Base-by-base conservation (phyloP, 2,113 vertebrate genomes). In the Campylomormyrus tamandua region DNA sequence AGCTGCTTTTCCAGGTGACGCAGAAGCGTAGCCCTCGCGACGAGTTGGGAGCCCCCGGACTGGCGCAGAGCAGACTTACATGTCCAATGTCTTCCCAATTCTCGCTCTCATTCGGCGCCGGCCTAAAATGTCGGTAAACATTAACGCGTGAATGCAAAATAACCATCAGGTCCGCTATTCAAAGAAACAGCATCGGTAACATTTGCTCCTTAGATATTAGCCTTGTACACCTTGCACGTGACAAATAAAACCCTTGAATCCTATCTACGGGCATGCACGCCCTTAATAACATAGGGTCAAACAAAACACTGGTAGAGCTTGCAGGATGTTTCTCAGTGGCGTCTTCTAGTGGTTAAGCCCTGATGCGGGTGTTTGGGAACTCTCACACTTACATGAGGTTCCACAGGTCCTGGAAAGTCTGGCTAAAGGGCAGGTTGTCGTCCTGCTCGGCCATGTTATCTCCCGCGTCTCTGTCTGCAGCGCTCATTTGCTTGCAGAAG, bases 341-440 rank as follows among this genome's bases (percentile, higher is more conserved):
- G 21, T n/a, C 46, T n/a, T 11, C 46, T 49, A 9, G 46, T 19
- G 15, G 74, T 6, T 35, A 80, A 39, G 74, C 5, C 70, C 15
- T 46, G 5, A 35, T 39, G 31, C 1, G 0, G 70, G 31, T n/a
- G n/a, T 74, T 15, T 10, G 27, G 74, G 31, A 86, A 10, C 8
- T 27, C 83, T 86, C 24, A n/a, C 13, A 58, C 91, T 91, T 49
- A 94, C 95, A 92, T 86, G 50, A 87, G 74, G 0, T 53, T 92
- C 96, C 96, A 96, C 0, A 96, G 89, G 31, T 95, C 92, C 27
- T 92, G 92, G 87, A 97, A 97, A 0, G 95, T 94, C 87, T 96
- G 95, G 89, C 95, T 96, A 21, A 96, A 90, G 0, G 91, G 91
- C 11, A 93, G 83, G 21, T 92, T 84, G 15, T 88, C 88, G 0